These are phyloP conservation scores for Dysidea cf. avara DNA, from an alignment of 37 sponge, comb jelly and placozoan genomes.

Conservation along the genomic window DNA sequence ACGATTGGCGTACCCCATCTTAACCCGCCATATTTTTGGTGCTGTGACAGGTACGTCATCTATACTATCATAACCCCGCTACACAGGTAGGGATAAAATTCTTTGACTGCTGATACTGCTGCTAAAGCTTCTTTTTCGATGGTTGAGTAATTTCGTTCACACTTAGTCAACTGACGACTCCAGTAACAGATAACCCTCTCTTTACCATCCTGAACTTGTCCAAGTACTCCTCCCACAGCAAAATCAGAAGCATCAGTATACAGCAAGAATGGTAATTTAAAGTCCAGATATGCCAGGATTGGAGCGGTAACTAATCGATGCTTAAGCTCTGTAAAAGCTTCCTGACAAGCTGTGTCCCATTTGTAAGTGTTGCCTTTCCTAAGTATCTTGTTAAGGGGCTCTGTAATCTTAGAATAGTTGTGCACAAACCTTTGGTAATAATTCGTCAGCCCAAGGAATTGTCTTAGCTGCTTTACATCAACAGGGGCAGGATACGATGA, in stretches of 20 bases:
- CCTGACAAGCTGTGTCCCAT: conserved; percentile 15
- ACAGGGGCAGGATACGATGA: conserved; percentile 10
- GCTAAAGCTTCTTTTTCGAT: too few relatives aligned
- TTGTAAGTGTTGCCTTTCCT: conserved; percentile 15
- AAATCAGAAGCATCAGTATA: conserved; percentile 35
- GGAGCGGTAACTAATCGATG: conserved; percentile 20
- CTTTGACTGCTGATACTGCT: too few relatives aligned
- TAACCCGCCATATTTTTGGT: too few relatives aligned
- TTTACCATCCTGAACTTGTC: conserved; percentile 36
- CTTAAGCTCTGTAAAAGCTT: conserved; percentile 29
- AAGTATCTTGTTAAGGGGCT: conserved; percentile 28
- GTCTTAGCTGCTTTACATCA: conserved; percentile 31
- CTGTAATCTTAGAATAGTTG: too few relatives aligned
- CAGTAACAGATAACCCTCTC: conserved; percentile 26
- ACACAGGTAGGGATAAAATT: too few relatives aligned
- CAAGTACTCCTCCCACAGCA: conserved; percentile 37
- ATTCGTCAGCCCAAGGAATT: conserved; percentile 45
- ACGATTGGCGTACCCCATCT: too few relatives aligned
- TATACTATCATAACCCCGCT: too few relatives aligned
- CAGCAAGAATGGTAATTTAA: too few relatives aligned
- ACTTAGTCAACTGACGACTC: conserved; percentile 20
- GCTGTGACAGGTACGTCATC: too few relatives aligned
- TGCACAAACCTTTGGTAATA: too few relatives aligned
- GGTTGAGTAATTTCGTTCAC: too few relatives aligned
- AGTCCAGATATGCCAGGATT: conserved; percentile 27